Base-by-base conservation (phyloP, 1,140 invertebrate genomes). In the Neodiprion virginianus region DNA sequence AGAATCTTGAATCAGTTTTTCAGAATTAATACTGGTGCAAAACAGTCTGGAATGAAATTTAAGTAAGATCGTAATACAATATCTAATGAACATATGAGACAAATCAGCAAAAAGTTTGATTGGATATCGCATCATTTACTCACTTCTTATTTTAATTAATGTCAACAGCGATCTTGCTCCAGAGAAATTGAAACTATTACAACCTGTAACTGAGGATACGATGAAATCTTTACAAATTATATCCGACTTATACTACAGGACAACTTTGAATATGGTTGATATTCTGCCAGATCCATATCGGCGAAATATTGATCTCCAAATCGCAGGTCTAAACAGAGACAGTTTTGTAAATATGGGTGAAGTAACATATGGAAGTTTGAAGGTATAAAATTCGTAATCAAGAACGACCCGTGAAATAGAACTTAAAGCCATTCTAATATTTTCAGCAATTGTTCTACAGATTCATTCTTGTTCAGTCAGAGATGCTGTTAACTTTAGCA, bases 401-500 rank as follows among this genome's bases (percentile, higher is more conserved):
- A 17, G 74, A 61, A 23, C 7, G 66, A 50, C n/a, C 67, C 8
- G 48, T 78, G 61, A 72, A 69, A 71, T 28, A 72, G 74, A 48
- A 10, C 74, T 76, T 73, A 61, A 74, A 71, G 21, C 68, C 67
- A 28, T 76, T 74, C 28, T 76, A 65, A 8, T 49, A 47, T 72
- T 77, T 80, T 53, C 61, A 88, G 86, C 82, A 73, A 76, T 77
- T 83, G n/a, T 88, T 86, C 73, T 83, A 86, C 69, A 84, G 71
- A 8, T 88, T 83, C 74, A 79, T 88, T 65, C 77, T 88, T 8
- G 76, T 79, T 1, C 87, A 88, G 75, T 88, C 87, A 11, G 86
- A 88, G 71, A 81, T 83, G 80, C 74, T 87, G 48, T 72, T 85
- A 69, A 77, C 87, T 67, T 72, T 88, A 66, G 83, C 84, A 12